These are phyloP conservation scores for Cecidostiba fungosa DNA, from an alignment of 2,888 invertebrate genomes.

Conservation along the genomic window DNA sequence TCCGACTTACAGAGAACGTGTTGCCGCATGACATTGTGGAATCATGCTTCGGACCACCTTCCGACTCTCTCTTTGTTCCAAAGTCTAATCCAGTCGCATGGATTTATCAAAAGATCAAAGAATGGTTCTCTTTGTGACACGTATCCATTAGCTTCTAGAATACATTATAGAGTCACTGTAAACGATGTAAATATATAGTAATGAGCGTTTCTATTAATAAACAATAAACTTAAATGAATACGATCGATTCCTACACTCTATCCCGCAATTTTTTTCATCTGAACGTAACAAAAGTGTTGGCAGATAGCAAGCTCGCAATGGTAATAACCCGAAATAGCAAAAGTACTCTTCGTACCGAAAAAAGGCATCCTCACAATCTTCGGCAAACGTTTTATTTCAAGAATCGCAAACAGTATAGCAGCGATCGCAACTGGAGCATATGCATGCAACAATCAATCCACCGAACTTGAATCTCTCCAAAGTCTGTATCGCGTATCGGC, in stretches of 20 bases:
- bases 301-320: too few relatives aligned
- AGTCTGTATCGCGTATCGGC: not conserved
- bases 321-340: too few relatives aligned
- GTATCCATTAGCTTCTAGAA: not conserved
- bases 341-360: too few relatives aligned
- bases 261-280: too few relatives aligned
- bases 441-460: not conserved
- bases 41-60: constrained; percentile 24
- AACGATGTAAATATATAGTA: too few relatives aligned
- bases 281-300: too few relatives aligned
- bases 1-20: constrained; percentile 1
- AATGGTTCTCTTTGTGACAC: constrained; percentile 18
- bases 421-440: not conserved
- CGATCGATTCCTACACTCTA: too few relatives aligned
- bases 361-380: too few relatives aligned
- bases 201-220: too few relatives aligned
- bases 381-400: not conserved
- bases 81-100: constrained; percentile 1
- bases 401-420: not conserved
- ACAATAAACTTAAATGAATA: too few relatives aligned
- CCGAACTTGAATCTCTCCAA: not conserved
- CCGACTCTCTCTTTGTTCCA: constrained; percentile 1
- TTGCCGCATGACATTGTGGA: constrained; percentile 20
- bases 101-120: constrained; percentile 27
- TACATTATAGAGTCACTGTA: too few relatives aligned